Conservation (phyloP, 2,797 vertebrate genomes). For the Nannoperca australis region DNA sequence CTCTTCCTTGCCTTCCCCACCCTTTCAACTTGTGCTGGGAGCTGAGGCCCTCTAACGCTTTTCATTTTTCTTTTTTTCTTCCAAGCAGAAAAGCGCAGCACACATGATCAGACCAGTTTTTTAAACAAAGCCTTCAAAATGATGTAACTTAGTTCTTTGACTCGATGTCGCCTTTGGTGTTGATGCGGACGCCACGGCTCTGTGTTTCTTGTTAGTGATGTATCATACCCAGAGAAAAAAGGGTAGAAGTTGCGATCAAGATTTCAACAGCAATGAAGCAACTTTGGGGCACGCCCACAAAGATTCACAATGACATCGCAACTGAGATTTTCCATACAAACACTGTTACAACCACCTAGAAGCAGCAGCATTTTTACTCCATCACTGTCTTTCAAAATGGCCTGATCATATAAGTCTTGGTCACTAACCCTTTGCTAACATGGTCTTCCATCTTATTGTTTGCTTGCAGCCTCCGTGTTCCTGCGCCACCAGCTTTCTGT, state of each 20-base stretch:
- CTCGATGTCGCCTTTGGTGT: conserved; percentile 64
- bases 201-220: conserved; percentile 49
- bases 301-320: conserved; percentile 3
- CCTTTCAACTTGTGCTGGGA: conserved; percentile 72
- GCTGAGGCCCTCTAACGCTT: conserved; percentile 56
- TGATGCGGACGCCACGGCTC: conserved; percentile 32
- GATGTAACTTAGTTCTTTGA: conserved; percentile 69
- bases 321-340: conserved; percentile 4
- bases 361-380: neutral
- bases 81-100: conserved; percentile 10
- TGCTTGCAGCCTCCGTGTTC: conserved; percentile 15
- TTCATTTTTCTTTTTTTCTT: neutral
- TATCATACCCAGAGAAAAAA: conserved; percentile 28
- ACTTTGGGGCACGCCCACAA: conserved; percentile 27
- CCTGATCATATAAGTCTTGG: conserved; percentile 23
- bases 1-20: conserved; percentile 44
- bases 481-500: conserved; percentile 26
- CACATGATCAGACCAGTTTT: conserved; percentile 62
- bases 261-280: conserved; percentile 37
- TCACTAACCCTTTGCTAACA: conserved; percentile 26
- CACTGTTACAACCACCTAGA: neutral
- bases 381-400: conserved; percentile 7
- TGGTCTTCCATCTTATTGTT: conserved; percentile 38
- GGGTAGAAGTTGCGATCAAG: conserved; percentile 32
- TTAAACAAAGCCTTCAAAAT: conserved; percentile 74